phyloP scores from a whole-genome alignment of 64 coral and sea anemone genomes.

The Catalaphyllia jardinei region DNA sequence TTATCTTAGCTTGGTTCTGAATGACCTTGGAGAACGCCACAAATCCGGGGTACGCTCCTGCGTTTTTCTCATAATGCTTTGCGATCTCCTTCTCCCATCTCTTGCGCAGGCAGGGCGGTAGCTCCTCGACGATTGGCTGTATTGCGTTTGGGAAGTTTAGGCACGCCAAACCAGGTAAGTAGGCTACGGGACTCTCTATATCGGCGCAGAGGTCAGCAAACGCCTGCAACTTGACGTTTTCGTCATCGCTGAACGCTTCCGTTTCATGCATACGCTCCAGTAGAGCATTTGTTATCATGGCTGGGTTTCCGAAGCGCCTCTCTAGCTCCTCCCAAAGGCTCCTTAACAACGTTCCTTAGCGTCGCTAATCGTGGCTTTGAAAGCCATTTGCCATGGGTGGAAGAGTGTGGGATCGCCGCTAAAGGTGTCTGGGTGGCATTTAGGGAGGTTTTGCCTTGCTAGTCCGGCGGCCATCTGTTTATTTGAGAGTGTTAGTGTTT shows the following conservation, averaged over 20 bases:
- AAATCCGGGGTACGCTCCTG: slow-evolving; percentile 39
- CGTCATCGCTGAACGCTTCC: not conserved
- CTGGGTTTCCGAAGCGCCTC: slow-evolving; percentile 37
- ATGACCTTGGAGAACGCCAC: slow-evolving; percentile 10
- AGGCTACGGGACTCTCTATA: slow-evolving; percentile 23
- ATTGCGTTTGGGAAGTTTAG: slow-evolving; percentile 38
- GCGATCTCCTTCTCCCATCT: slow-evolving; percentile 50
- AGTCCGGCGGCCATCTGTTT: slow-evolving; percentile 1
- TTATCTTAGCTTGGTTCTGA: slow-evolving; percentile 58
- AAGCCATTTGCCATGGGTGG: slow-evolving; percentile 42
- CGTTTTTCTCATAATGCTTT: not conserved
- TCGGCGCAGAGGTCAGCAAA: slow-evolving; percentile 48
- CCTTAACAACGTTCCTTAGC: not conserved
- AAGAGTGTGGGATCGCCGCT: slow-evolving; percentile 40
- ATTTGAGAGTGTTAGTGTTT: slow-evolving; percentile 12
- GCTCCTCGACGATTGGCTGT: slow-evolving; percentile 16
- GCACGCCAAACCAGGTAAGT: slow-evolving; percentile 13
- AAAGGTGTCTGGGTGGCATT: slow-evolving; percentile 40
- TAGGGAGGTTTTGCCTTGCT: not conserved
- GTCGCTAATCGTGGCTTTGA: slow-evolving; percentile 32
- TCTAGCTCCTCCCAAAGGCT: slow-evolving; percentile 24
- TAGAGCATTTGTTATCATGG: slow-evolving; percentile 17
- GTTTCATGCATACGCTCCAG: slow-evolving; percentile 24
- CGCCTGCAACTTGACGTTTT: not conserved
- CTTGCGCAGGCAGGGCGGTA: slow-evolving; percentile 2